Evolutionary conservation across 2,797 vertebrate species (phyloP), one percentile per base, ranked within the genome.

Genomic region (Gallinago nigripennis): DNA sequence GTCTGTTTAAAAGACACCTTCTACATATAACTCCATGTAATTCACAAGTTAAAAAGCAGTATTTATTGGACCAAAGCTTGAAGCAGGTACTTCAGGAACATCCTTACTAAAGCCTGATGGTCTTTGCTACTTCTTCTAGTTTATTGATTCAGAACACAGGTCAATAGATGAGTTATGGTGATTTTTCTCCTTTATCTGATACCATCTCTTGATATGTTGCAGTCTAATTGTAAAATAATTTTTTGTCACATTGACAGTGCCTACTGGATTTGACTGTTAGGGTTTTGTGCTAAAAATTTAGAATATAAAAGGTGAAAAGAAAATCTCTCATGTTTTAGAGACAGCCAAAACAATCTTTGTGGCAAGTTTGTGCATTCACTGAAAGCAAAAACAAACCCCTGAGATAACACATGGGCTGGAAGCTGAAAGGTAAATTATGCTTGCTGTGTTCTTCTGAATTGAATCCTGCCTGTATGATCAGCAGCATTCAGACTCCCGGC

Each of bases 381-480:
- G 86, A 54, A 61, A 96, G 75, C 83, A 92, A 82, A 92, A 82
- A 33, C 89, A 90, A 80, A 88, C 51, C 57, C 66, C 70, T 77
- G 70, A 46, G 72, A 85, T 66, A 88, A 95, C 60, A 82, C 24
- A 86, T 57, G 70, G n/a, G 12, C 56, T 93, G 82, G 79, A 69
- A 91, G 48, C 85, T 93, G 88, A 88, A 95, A 90, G 69, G 86
- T 86, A 86, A 94, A 94, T 95, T 89, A 81, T 65, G 27, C 82
- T 95, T 86, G 90, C 92, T 93, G 88, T 82, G 91, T 94, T 95
- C 80, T 86, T 77, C 66, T 91, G 91, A 95, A 82, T 78, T 78
- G 80, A 93, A 92, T 94, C 81, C 70, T 90, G 72, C 57, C 77
- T 73, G 25, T 91, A 66, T 56, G 81, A 97, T 86, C 92, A 95